Base-by-base conservation (phyloP, 2,797 vertebrate species). In the Pseudochromis fuscus region DNA sequence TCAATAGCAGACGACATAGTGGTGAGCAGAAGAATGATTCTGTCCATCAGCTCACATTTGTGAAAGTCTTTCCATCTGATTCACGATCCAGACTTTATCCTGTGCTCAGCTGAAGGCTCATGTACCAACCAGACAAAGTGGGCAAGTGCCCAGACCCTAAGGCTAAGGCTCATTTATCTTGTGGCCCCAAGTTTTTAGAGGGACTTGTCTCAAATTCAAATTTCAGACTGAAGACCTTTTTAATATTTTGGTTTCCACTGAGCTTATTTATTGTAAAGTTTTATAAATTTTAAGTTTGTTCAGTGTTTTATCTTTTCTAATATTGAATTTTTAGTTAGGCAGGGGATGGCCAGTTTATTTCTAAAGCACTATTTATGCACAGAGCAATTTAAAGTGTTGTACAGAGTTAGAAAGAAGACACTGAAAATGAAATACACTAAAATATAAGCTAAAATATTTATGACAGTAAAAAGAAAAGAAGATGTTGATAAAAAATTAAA, bases 1-100 rank as follows among this genome's bases (percentile, higher is more conserved):
- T 93, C 91, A 80, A 90, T 91, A 87, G 72, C 12, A 82, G 77
- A 81, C 77, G n/a, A n/a, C n/a, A n/a, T n/a, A 59, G 80, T 33
- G 64, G 69, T 55, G 58, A 63, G 61, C 24, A 4, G 12, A 10
- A 31, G 62, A 64, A 51, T 15, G 19, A 64, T 45, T 52, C 66
- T 46, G 74, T 77, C 69, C 45, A 35, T 77, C 63, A 59, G 46
- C 75, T 68, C 30, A 57, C 68, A 35, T 78, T 51, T 35, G 44
- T 25, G 50, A 51, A 60, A 72, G 53, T 70, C 44, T 62, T 27
- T 67, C 48, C 35, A 27, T 73, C 71, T 87, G 52, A 28, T 65
- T 77, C 33, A 7, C 57, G 46, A 12, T 42, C 35, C 15, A 8
- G 21, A 48, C 19, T 40, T 23, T 19, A 63, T 31, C 51, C 48